These are phyloP conservation scores for Standfussiana lucernea DNA, from an alignment of 2,888 invertebrate genomes.

Conservation along the genomic window DNA sequence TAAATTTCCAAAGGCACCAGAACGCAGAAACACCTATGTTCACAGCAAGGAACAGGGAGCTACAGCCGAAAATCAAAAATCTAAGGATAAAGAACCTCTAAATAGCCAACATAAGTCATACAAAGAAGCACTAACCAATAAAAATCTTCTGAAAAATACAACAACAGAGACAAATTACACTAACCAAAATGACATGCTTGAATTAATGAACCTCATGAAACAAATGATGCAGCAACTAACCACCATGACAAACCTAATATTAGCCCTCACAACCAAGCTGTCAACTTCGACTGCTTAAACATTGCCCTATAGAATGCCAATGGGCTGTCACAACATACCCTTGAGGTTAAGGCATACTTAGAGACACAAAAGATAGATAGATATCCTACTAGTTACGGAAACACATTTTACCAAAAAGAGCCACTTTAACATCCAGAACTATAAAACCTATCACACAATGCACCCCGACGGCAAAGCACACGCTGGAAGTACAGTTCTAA, in stretches of 20 bases:
- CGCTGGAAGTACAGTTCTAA: conserved; percentile 57
- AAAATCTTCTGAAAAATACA: no score
- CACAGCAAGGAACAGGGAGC: no score
- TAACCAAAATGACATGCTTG: conserved; percentile 10
- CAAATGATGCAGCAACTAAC: conserved; percentile 17
- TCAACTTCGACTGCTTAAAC: conserved; percentile 32
- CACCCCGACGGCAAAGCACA: conserved; percentile 66
- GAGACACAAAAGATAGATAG: conserved; percentile 12
- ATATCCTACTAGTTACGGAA: conserved; percentile 61
- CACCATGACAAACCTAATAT: conserved; percentile 9
- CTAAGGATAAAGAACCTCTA: no score
- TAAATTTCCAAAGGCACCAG: no score
- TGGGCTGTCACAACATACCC: conserved; percentile 52
- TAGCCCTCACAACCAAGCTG: conserved; percentile 28
- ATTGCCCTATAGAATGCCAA: conserved; percentile 64
- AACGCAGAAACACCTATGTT: no score
- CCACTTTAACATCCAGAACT: conserved; percentile 45
- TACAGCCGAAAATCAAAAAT: no score
- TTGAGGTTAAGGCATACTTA: conserved; percentile 11
- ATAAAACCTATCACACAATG: conserved; percentile 57
- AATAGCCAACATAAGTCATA: no score
- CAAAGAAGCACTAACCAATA: no score
- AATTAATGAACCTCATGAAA: conserved; percentile 4
- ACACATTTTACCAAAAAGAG: conserved; percentile 57
- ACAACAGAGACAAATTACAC: conserved; percentile 7